phyloP scores from a whole-genome alignment of 1,140 invertebrate genomes.

The Steinernema khuongi region DNA sequence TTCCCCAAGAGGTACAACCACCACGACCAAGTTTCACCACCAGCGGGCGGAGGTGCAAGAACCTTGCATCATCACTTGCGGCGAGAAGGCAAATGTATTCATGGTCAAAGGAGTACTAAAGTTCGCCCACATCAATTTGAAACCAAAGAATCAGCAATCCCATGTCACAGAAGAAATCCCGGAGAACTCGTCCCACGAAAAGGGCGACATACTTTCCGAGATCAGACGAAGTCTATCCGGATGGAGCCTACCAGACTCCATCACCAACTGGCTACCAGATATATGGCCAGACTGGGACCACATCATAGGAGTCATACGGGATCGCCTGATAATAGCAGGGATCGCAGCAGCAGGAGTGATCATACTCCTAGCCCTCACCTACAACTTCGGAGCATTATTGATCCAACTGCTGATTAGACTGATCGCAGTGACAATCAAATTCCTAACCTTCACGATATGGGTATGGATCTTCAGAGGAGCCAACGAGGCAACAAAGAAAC shows the following conservation, averaged over 20 bases:
- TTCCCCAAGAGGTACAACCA: neutral
- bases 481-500: too few relatives aligned
- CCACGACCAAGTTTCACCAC: neutral
- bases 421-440: neutral
- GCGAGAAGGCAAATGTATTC: neutral
- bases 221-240: too few relatives aligned
- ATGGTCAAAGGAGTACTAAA: neutral
- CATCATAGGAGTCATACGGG: neutral
- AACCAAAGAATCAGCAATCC: too few relatives aligned
- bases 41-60: neutral
- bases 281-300: neutral
- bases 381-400: neutral
- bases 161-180: too few relatives aligned
- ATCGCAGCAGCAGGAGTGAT: neutral
- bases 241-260: too few relatives aligned
- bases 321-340: neutral
- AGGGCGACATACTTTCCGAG: too few relatives aligned
- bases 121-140: neutral
- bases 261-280: too few relatives aligned
- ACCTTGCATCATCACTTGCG: neutral
- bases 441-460: neutral
- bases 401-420: neutral
- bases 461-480: neutral
- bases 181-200: too few relatives aligned
- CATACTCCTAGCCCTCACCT: neutral